Evolutionary conservation across 1,140 invertebrate species (phyloP), one percentile per base, ranked within the genome.

Genomic region (Zaprionus nigranus): DNA sequence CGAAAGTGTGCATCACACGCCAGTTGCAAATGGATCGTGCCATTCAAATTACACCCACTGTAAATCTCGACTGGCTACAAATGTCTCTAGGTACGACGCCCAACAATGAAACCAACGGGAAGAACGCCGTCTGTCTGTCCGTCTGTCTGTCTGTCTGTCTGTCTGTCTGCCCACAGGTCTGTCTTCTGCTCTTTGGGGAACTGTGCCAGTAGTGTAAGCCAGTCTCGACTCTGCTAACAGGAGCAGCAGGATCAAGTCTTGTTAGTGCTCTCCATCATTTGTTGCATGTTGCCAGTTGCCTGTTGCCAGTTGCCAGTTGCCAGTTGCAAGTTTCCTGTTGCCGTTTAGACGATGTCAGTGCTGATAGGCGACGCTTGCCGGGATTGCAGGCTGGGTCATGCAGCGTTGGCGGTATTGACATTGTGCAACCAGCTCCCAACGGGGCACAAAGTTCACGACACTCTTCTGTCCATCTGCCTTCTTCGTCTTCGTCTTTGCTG

Each of bases 201-300:
- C 71, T 76, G 74, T 76, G 74, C 74, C 74, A 76, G 74, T 76
- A 76, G 74, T 76, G 72, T 70, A 63, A 75, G 40, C 1, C 58
- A 64, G 22, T 40, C 66, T 67, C 54, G 73, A 54, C 53, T 71
- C 84, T 82, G 87, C 71, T 84, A 88, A 88, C 85, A 88, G 84
- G 84, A 88, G 84, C 84, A 90, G 75, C 78, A 88, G 84, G 84
- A 88, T 90, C 81, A 88, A 88, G 67, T 78, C 84, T 88, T 88
- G 84, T 88, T 78, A 69, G 57, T 77, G 69, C 75, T 66, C 74
- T 72, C 68, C 68, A 72, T 72, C 69, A 72, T 72, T 73, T 73
- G 70, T 68, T 78, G 70, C 63, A 63, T 63, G 73, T 74, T 70
- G 15, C 13, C 28, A 51, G 24, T 72, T 74, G 20, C 57, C 51